Evolutionary conservation across 2,888 invertebrate genomes (phyloP).

Genomic region (Euproctis similis): DNA sequence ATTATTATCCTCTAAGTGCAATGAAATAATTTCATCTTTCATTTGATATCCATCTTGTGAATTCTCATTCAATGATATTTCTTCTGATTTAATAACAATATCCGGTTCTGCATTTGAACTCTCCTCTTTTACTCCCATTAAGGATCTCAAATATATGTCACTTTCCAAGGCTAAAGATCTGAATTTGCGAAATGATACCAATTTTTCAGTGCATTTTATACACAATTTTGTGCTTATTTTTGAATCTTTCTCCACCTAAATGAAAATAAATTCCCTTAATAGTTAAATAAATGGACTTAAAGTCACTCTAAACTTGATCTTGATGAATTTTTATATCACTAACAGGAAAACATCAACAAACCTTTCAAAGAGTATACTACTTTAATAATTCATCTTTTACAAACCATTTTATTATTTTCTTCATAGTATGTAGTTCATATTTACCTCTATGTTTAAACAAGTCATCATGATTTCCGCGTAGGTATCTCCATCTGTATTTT

Average conservation of each 20-base stretch:
- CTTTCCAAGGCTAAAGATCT: slow-evolving; percentile 46
- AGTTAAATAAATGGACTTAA: too few relatives aligned
- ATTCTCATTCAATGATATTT: slow-evolving; percentile 9
- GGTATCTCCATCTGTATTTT: slow-evolving; percentile 22
- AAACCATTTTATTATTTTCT: too few relatives aligned
- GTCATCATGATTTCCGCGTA: slow-evolving; percentile 40
- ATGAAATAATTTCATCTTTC: too few relatives aligned
- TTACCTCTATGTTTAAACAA: slow-evolving; percentile 52
- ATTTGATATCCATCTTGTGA: slow-evolving; percentile 11
- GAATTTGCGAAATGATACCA: slow-evolving; percentile 45
- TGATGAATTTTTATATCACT: too few relatives aligned
- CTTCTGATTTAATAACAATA: slow-evolving; percentile 15
- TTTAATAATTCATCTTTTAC: too few relatives aligned
- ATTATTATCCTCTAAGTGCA: too few relatives aligned
- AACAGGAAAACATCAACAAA: too few relatives aligned
- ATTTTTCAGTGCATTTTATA: slow-evolving; percentile 45
- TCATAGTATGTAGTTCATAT: too few relatives aligned
- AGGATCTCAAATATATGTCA: slow-evolving; percentile 36
- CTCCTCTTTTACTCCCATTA: slow-evolving; percentile 23
- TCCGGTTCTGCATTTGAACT: slow-evolving; percentile 14
- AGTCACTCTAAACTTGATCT: too few relatives aligned
- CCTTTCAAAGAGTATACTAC: too few relatives aligned
- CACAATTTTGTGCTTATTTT: slow-evolving; percentile 46
- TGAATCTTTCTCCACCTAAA: slow-evolving; percentile 36
- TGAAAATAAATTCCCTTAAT: slow-evolving; percentile 12